Conservation (phyloP, 2,888 invertebrate genomes). For the Syritta pipiens region DNA sequence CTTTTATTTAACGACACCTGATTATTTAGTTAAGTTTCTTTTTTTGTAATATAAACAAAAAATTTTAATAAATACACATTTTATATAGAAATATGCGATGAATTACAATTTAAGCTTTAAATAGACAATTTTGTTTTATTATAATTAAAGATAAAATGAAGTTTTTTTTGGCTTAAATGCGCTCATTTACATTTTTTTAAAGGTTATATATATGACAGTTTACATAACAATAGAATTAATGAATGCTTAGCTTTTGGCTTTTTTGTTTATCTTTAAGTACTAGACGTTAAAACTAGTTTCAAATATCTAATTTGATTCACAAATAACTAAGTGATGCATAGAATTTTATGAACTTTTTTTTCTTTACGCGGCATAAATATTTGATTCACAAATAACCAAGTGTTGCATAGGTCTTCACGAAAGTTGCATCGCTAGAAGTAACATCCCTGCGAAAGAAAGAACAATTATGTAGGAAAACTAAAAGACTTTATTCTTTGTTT, state of each 20-base stretch:
- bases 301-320: conserved; percentile 79
- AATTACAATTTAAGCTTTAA: conserved; percentile 66
- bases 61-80: conserved; percentile 46
- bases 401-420: conserved; percentile 96
- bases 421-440: conserved; percentile 92
- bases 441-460: conserved; percentile 84
- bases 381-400: conserved; percentile 91
- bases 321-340: conserved; percentile 96
- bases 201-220: conserved; percentile 19
- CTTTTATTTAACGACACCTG: conserved; percentile 46
- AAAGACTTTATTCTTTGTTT: no score
- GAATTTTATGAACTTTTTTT: conserved; percentile 89
- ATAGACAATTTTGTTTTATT: conserved; percentile 44
- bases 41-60: conserved; percentile 12
- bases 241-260: conserved; percentile 15
- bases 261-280: neutral
- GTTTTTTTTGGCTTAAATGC: conserved; percentile 48
- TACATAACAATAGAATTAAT: conserved; percentile 50
- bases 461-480: neutral
- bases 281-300: conserved; percentile 4
- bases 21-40: conserved; percentile 32
- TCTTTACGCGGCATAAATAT: conserved; percentile 70
- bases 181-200: conserved; percentile 40
- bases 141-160: conserved; percentile 48
- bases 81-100: conserved; percentile 67